phyloP scores from a whole-genome alignment of 2,888 invertebrate species.

The Acleris literana region DNA sequence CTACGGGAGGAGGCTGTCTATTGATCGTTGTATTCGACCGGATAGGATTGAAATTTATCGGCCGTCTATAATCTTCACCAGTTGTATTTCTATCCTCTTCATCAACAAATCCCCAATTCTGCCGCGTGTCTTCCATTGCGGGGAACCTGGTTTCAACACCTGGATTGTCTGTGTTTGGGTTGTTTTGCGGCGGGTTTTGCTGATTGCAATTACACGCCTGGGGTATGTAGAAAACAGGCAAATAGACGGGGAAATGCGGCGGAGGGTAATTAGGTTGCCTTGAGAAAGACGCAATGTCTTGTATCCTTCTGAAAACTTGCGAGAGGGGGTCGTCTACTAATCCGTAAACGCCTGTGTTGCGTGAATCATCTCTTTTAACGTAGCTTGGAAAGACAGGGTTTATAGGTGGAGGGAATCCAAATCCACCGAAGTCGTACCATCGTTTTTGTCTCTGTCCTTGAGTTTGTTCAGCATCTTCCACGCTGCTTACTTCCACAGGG shows the following conservation, averaged over 20 bases:
- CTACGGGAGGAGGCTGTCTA: conserved; percentile 59
- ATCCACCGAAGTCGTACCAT: conserved; percentile 45
- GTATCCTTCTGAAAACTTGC: conserved; percentile 41
- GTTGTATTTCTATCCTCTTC: conserved; percentile 46
- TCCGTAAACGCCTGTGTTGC: conserved; percentile 40
- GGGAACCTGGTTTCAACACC: conserved; percentile 52
- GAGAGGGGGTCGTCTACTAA: conserved; percentile 40
- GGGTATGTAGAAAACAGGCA: conserved; percentile 60
- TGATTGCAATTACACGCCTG: conserved; percentile 54
- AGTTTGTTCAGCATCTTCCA: conserved; percentile 37
- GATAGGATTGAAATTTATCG: conserved; percentile 63
- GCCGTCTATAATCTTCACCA: conserved; percentile 50
- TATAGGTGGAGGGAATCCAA: conserved; percentile 34
- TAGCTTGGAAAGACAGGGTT: conserved; percentile 36
- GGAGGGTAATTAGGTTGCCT: conserved; percentile 40
- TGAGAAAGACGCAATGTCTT: conserved; percentile 40
- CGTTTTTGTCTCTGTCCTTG: conserved; percentile 48
- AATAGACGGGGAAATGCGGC: conserved; percentile 53
- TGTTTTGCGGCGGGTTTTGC: conserved; percentile 33
- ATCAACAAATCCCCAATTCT: conserved; percentile 65
- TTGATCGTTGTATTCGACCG: conserved; percentile 45
- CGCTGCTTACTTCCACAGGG: conserved; percentile 42
- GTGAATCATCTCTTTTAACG: conserved; percentile 40
- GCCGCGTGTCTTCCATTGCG: conserved; percentile 61
- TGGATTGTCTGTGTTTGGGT: conserved; percentile 44